Evolutionary conservation across 2,113 vertebrate species (phyloP).

Genomic region (Herpailurus yagouaroundi): DNA sequence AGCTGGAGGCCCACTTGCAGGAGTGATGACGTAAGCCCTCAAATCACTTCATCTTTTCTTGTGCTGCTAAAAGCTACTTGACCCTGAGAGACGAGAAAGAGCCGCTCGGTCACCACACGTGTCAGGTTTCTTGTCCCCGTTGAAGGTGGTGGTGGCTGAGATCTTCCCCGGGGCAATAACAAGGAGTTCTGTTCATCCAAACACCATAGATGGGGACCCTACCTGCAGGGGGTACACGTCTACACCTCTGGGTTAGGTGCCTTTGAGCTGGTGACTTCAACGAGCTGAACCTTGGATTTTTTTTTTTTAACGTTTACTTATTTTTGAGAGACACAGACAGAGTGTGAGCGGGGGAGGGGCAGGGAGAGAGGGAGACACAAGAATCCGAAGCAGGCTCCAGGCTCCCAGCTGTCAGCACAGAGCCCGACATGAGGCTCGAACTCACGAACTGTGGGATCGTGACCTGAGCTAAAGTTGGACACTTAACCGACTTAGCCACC

Average conservation of each 20-base stretch:
- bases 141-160: too few relatives aligned
- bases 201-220: accelerated
- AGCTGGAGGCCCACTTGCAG: neutral
- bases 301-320: too few relatives aligned
- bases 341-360: too few relatives aligned
- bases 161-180: accelerated
- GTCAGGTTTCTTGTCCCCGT: accelerated
- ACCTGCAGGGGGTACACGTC: too few relatives aligned
- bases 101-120: neutral
- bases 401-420: too few relatives aligned
- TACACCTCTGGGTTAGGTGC: neutral
- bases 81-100: neutral
- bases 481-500: too few relatives aligned
- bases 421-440: too few relatives aligned
- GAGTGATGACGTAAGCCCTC: neutral
- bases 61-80: neutral
- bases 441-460: too few relatives aligned
- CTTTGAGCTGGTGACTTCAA: neutral
- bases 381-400: too few relatives aligned
- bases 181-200: accelerated
- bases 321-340: too few relatives aligned
- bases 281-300: neutral
- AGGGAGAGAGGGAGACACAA: too few relatives aligned
- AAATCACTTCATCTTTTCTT: neutral
- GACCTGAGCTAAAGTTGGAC: too few relatives aligned